Base-by-base conservation (phyloP, 2,797 vertebrate species). In the Oryzias dopingdopingensis region DNA sequence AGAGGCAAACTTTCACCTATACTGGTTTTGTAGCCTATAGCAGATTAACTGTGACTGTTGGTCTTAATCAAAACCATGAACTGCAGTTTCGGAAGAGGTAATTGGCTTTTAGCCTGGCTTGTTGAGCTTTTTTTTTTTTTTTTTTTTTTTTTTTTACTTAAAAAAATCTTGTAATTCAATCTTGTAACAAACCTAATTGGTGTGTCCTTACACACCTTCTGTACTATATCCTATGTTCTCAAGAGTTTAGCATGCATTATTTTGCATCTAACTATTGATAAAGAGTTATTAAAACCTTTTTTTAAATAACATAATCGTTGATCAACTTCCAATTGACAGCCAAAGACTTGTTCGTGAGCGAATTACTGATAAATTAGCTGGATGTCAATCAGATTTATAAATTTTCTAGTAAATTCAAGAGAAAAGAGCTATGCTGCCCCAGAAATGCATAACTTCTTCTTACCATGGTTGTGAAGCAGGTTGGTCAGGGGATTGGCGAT, bases 121-220 rank as follows among this genome's bases (percentile, higher is more conserved):
- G 70, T 60, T 76, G 67, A 60, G 44, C 72, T 65, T 59, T 18
- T 18, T 18, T 18, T 1, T 62, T 59, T 18, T 18, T 18, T 18
- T 1, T 62, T 75, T 78, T 69, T 80, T 84, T 84, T 75, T 75
- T 68, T 80, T 85, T 84, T 66, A 73, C 73, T 62, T 22, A 59
- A 61, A 41, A 72, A 80, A 10, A 32, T 6, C 7, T 32, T 32
- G 7, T 32, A 65, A 72, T 62, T 78, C 75, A 85, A 80, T 68
- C 68, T 79, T 83, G 67, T 49, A 65, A 62, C 49, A 46, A 73
- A 43, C 53, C 67, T 64, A 70, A 74, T 77, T 80, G 73, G 56
- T 72, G 52, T 23, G 52, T 62, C 71, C 67, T 80, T 71, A 59
- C 62, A 76, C 14, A 1, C 24, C 42, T 55, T 75, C 59, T 76